Percentiles rank a stretch among this genome's conserved stretches.
Evolutionary conservation across 2,797 vertebrate genomes (phyloP).

Genomic region (Peromyscus nudipes): DNA sequence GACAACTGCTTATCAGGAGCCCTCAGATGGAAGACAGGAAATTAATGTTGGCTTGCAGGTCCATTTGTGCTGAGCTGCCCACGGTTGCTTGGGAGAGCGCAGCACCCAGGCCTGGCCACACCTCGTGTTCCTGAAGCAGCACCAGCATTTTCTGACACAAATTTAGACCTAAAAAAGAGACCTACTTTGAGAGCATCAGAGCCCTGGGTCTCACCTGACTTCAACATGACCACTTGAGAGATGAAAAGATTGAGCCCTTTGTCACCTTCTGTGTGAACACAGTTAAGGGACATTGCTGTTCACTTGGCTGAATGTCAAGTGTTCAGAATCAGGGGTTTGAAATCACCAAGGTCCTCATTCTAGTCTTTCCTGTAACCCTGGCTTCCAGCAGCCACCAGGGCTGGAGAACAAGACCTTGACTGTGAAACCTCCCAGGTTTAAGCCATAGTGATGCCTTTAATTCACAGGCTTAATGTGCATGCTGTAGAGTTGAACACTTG

Average conservation of each 20-base stretch:
- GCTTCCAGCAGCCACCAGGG: neutral
- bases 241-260: conserved; percentile 21
- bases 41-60: conserved; percentile 84
- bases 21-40: conserved; percentile 86
- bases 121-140: neutral
- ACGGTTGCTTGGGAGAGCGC: conserved; percentile 77
- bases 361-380: neutral
- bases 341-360: neutral
- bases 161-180: conserved; percentile 40
- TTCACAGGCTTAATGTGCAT: neutral
- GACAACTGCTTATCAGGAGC: conserved; percentile 82
- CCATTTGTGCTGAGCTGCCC: conserved; percentile 80
- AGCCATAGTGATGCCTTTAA: neutral
- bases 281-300: neutral
- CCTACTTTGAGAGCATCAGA: conserved; percentile 44
- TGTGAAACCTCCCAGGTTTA: neutral
- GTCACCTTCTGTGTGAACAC: conserved; percentile 41
- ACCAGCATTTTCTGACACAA: neutral
- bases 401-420: neutral
- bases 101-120: conserved; percentile 43
- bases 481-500: neutral
- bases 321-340: neutral
- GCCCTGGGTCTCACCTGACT: neutral
- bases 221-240: neutral
- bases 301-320: neutral